Evolutionary conservation across 2,113 vertebrate genomes (phyloP), one percentile per base, ranked within the genome.

Genomic region (Trichomycterus rosablanca): DNA sequence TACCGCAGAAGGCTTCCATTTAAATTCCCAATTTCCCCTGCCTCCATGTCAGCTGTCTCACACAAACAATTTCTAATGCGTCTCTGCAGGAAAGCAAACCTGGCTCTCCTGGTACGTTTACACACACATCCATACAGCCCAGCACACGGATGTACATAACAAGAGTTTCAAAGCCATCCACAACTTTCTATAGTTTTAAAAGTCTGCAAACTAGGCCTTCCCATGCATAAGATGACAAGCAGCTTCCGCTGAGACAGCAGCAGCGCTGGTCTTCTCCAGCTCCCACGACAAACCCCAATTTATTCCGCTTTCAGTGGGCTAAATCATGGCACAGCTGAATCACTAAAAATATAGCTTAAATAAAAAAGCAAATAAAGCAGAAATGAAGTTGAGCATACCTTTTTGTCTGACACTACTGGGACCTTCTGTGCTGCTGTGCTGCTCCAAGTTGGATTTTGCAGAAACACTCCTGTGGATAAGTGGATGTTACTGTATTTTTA

Each of bases 361-460:
- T 35, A 49, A 55, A 37, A n/a, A 55, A 15, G 62, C 43, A 44
- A 59, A 80, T 76, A 82, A 80, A 52, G 73, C 52, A 14, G 68
- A 81, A 76, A 78, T 77, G 54, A 77, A 79, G 77, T 59, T 45
- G 14, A 64, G 66, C 18, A 64, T 87, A 86, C 85, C 83, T 86
- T 79, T 84, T 76, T 76, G 76, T 56, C 34, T 59, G 76, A 59
- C 28, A 76, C 74, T 76, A 15, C 20, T 52, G 73, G 78, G 80
- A 80, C 66, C 70, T 20, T 80, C 60, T 11, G 62, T 72, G 65
- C 61, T 49, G 15, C 79, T 71, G 48, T 68, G 75, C 66, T 72
- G 76, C 75, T 82, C 74, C 1, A 64, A 51, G 73, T 58, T 63
- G 75, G 54, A 68, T 72, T 80, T 67, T 73, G 14, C 28, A 10